Base-by-base conservation (phyloP, 2,888 invertebrate species). In the Mesorhabditis spiculigera region DNA sequence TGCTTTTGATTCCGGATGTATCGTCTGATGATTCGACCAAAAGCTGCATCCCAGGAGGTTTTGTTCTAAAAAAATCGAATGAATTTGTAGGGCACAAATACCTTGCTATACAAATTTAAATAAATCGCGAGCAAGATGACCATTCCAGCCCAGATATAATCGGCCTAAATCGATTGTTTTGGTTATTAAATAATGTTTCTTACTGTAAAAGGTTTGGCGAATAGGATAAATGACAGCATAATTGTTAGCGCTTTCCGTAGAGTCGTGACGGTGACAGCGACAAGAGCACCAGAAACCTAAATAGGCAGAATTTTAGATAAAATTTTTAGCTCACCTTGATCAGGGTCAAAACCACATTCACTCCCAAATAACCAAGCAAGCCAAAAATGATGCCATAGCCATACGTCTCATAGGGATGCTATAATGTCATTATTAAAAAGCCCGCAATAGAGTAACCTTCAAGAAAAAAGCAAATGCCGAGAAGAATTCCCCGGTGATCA, bases 61-160 rank as follows among this genome's bases (percentile, higher is more conserved):
- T 50, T 50, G n/a, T 50, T 50, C 58, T 50, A n/a, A n/a, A n/a
- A 8, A 16, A 13, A 63, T 6, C n/a, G 13, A 13, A 63, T 16
- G 6, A 28, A 63, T 63, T 6, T n/a, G 8, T 16, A 8, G 16
- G 8, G 8, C n/a, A 63, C 63, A 63, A 63, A 63, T 63, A 63
- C 45, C 10, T 10, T 72, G 86, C 93, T 93, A 86, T 92, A 92
- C 67, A 95, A 90, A 88, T 94, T 95, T n/a, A 96, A 88, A 87
- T 95, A 95, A 85, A 96, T 95, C 5, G 95, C 95, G 45, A 93
- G 78, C 0, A 94, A 89, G 0, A 96, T 93, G 68, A 96, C 88
- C 79, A 92, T 86, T 1, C 95, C 95, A 0, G 94, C 93, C 93
- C 94, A 95, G 0, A 90, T 92, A 91, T 90, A 95, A 92, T 94